A percentile compares a stretch with the other conserved stretches of the same genome.
These are phyloP conservation scores for Drosophila ambigua DNA, from an alignment of 1,140 invertebrate genomes.

Conservation along the genomic window DNA sequence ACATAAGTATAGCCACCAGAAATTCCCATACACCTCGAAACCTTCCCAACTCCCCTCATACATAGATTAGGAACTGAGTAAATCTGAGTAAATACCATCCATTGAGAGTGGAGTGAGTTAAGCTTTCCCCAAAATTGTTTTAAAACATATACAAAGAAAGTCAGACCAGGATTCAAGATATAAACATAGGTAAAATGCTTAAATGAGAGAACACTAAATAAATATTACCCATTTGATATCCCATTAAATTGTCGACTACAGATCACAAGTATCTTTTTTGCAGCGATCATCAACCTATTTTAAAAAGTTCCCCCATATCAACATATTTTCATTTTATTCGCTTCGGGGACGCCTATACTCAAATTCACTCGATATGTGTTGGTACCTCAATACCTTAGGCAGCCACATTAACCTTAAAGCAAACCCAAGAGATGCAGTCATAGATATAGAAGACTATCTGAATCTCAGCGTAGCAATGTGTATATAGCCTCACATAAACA, in stretches of 20 bases:
- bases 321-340: neutral
- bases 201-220: too few relatives aligned
- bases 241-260: too few relatives aligned
- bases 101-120: too few relatives aligned
- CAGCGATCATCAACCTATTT: too few relatives aligned
- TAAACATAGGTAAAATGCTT: too few relatives aligned
- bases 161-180: too few relatives aligned
- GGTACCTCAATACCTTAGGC: constrained; percentile 8
- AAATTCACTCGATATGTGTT: neutral
- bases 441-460: constrained; percentile 14
- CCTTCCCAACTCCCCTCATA: neutral
- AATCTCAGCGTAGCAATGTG: constrained; percentile 10
- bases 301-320: too few relatives aligned
- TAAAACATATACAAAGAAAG: too few relatives aligned
- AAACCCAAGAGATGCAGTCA: constrained; percentile 26
- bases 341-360: neutral
- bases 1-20: constrained; percentile 19
- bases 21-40: neutral
- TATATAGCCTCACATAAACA: constrained; percentile 13
- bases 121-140: too few relatives aligned
- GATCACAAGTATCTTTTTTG: too few relatives aligned
- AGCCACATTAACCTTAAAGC: constrained; percentile 56
- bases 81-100: too few relatives aligned
- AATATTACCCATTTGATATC: too few relatives aligned
- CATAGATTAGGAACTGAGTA: constrained; percentile 4